These are phyloP conservation scores for Lepisosteus oculatus DNA, from an alignment of 2,113 vertebrate genomes.

Conservation along the genomic window DNA sequence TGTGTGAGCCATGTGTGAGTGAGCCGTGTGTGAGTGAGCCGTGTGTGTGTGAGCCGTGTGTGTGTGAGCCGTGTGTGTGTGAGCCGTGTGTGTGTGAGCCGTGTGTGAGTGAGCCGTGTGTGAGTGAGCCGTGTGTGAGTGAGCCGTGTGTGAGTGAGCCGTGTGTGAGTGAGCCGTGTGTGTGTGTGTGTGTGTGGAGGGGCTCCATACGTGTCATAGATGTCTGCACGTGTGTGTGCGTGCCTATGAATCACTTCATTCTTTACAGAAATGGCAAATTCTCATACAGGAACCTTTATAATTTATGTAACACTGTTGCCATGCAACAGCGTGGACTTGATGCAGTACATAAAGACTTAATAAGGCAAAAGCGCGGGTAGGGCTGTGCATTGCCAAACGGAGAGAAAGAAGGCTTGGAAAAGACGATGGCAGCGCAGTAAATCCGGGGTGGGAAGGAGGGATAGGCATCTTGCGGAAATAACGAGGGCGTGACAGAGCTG, in stretches of 20 bases:
- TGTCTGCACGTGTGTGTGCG: background rate
- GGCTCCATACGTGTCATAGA: background rate
- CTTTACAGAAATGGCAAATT: constrained; percentile 32
- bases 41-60: too few relatives aligned
- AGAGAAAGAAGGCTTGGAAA: background rate
- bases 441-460: background rate
- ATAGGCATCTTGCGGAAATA: background rate
- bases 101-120: background rate
- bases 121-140: too few relatives aligned
- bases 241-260: background rate
- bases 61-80: background rate
- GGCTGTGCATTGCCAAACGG: background rate
- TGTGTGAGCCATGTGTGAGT: background rate
- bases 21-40: too few relatives aligned
- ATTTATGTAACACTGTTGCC: constrained; percentile 52
- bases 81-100: background rate
- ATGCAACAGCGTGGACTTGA: constrained; percentile 57
- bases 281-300: constrained; percentile 27
- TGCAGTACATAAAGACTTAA: constrained; percentile 26
- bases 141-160: background rate
- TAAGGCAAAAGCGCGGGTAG: background rate
- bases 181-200: background rate
- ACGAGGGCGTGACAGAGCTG: background rate
- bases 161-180: background rate
- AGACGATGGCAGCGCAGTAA: background rate